These are phyloP conservation scores for Conomelus anceps DNA, from an alignment of 2,888 invertebrate genomes.

Conservation along the genomic window DNA sequence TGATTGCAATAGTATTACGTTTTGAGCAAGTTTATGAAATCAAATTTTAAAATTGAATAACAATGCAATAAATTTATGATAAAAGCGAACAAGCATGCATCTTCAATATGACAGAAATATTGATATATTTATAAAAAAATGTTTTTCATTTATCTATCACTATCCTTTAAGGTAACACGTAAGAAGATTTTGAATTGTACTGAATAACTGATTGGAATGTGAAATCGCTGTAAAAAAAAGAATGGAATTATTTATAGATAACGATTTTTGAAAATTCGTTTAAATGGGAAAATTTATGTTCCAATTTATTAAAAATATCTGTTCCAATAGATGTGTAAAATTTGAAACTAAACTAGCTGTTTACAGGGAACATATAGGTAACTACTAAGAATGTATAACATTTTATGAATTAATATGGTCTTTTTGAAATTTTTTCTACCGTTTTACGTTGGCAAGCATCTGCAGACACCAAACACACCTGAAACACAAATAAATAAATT, in stretches of 20 bases:
- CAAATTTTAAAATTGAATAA: neutral
- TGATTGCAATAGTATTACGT: neutral
- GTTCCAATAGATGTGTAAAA: neutral
- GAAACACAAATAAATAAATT: neutral
- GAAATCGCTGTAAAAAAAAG: too few species aligned
- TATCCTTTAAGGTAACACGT: neutral
- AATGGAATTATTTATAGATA: neutral
- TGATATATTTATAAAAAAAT: neutral
- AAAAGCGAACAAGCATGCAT: neutral
- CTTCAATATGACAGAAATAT: neutral
- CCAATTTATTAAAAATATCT: neutral
- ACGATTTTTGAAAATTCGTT: neutral
- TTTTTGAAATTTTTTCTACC: neutral
- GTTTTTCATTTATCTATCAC: neutral
- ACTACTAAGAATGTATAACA: neutral
- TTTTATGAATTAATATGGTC: neutral
- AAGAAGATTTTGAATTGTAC: too few species aligned
- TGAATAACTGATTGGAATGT: too few species aligned
- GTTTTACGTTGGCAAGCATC: neutral
- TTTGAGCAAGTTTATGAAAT: neutral
- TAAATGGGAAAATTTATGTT: neutral
- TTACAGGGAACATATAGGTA: neutral
- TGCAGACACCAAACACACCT: neutral
- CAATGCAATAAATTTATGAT: neutral
- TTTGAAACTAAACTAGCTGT: neutral